Evolutionary conservation across 2,797 vertebrate genomes (phyloP).

Genomic region (Spinibarbus caldwelli): DNA sequence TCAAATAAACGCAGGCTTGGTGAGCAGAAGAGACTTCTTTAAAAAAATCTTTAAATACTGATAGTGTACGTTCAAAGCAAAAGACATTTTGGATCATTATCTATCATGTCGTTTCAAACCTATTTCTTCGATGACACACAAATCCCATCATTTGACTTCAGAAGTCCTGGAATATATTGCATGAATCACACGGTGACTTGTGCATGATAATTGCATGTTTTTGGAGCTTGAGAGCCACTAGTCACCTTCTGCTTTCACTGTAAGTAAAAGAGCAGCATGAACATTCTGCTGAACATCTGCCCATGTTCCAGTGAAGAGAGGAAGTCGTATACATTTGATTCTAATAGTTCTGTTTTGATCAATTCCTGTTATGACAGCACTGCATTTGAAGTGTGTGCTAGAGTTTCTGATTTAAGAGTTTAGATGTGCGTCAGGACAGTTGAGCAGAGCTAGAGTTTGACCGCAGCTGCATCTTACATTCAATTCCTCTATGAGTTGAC

Average conservation of each 20-base stretch:
- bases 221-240: neutral
- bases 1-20: too few species aligned
- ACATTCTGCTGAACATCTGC: neutral
- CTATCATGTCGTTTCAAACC: too few species aligned
- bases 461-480: too few species aligned
- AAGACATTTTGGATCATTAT: neutral
- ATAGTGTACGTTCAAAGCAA: neutral
- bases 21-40: too few species aligned
- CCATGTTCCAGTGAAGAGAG: neutral
- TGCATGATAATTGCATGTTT: too few species aligned
- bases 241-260: neutral
- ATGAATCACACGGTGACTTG: neutral
- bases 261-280: neutral
- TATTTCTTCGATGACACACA: neutral
- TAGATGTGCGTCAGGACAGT: too few species aligned
- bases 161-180: neutral
- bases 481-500: slow-evolving; percentile 63
- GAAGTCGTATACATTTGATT: neutral
- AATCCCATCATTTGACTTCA: neutral
- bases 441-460: slow-evolving; percentile 51
- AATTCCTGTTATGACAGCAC: neutral
- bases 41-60: too few species aligned
- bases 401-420: neutral
- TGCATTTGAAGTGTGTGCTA: neutral
- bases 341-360: neutral